Evolutionary conservation across 2,797 vertebrate species (phyloP).

Genomic region (Gorsachius magnificus): DNA sequence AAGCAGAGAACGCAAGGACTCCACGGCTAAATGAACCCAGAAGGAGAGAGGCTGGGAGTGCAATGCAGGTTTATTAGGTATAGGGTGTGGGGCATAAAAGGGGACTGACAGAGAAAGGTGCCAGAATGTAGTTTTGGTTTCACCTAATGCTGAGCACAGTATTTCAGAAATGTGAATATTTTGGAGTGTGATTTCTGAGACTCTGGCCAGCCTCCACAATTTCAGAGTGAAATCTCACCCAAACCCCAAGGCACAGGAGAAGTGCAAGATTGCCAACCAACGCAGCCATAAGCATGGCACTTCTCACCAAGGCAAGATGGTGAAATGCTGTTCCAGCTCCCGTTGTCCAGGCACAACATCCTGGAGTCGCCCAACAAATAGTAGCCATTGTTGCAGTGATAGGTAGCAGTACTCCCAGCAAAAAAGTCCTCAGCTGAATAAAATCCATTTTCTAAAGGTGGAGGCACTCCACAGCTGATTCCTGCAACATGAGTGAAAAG

Average conservation of each 20-base stretch:
- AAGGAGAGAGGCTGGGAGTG: not conserved
- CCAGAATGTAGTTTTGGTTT: not conserved
- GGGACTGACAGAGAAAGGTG: not conserved
- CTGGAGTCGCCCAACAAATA: conserved; percentile 92
- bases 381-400: conserved; percentile 91
- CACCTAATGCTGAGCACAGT: not conserved
- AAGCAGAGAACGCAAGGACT: not conserved
- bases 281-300: not conserved
- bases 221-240: not conserved
- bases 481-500: conserved; percentile 63
- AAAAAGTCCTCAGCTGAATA: conserved; percentile 87
- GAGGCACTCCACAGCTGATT: conserved; percentile 90
- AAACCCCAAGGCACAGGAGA: not conserved
- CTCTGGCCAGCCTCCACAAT: not conserved
- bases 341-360: conserved; percentile 88
- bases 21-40: not conserved
- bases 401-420: conserved; percentile 87
- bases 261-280: not conserved
- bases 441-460: conserved; percentile 87
- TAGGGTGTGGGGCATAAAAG: not conserved
- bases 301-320: conserved; percentile 91
- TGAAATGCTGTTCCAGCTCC: conserved; percentile 89
- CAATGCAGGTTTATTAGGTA: not conserved
- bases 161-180: not conserved
- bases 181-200: not conserved